These are phyloP conservation scores for Orycteropus afer DNA, from an alignment of 2,113 vertebrate species.

Conservation along the genomic window DNA sequence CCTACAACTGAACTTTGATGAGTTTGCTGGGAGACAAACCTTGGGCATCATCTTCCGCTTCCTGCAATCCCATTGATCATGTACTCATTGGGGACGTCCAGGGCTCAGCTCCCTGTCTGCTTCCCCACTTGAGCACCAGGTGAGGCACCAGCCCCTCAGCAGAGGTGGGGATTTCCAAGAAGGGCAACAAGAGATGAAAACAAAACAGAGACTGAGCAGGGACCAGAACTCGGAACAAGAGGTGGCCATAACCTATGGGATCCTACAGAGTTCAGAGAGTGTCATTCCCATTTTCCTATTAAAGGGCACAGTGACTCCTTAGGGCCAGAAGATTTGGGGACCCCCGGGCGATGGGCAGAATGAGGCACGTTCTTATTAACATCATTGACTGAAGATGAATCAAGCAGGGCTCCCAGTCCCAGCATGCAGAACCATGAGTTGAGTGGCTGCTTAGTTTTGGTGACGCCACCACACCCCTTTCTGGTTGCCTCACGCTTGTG, in stretches of 20 bases:
- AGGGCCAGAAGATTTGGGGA: not conserved
- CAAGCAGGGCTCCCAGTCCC: not conserved
- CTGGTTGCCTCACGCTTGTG: not conserved
- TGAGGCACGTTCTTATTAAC: not conserved
- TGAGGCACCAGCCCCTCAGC: not conserved
- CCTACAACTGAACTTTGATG: not conserved
- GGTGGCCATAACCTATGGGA: not conserved
- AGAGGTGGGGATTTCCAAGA: not conserved
- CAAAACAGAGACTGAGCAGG: not conserved
- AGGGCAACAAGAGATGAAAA: not conserved
- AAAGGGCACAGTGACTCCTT: not conserved
- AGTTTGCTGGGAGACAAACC: not conserved
- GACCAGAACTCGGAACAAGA: not conserved
- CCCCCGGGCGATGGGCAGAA: not conserved
- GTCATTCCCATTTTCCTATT: not conserved
- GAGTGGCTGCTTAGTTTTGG: not conserved
- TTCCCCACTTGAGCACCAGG: not conserved
- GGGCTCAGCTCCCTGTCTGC: fast-evolving
- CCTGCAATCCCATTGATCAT: fast-evolving
- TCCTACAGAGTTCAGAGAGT: not conserved
- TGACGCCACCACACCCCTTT: fast-evolving
- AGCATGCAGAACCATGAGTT: fast-evolving
- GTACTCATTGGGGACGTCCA: not conserved
- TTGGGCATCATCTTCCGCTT: not conserved
- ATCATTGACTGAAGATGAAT: not conserved